A percentile compares a stretch with the other conserved stretches of the same genome.
Evolutionary conservation across 2,113 vertebrate genomes (phyloP).

Genomic region (Phalacrocorax pelagicus): DNA sequence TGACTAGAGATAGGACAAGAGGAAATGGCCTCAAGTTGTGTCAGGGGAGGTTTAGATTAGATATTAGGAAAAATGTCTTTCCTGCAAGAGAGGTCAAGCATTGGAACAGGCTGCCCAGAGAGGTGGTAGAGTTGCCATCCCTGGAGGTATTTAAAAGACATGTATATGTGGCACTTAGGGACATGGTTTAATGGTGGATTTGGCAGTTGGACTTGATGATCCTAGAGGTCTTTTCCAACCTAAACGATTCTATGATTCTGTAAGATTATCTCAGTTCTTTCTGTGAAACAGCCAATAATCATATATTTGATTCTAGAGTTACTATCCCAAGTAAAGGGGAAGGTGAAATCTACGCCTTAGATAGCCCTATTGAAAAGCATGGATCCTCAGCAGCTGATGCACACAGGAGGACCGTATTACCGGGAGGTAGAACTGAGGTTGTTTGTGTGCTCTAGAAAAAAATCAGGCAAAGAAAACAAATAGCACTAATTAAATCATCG

Average conservation of each 20-base stretch:
- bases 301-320: neutral
- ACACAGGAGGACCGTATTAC: neutral
- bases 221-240: neutral
- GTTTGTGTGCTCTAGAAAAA: neutral
- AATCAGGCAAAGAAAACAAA: neutral
- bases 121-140: too few relatives aligned
- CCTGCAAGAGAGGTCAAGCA: too few relatives aligned
- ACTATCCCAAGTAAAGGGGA: neutral
- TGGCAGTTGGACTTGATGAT: fast-evolving
- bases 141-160: too few relatives aligned
- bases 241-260: neutral
- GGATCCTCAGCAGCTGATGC: neutral
- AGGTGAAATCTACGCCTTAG: neutral
- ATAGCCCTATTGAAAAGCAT: neutral
- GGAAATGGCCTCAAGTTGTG: too few relatives aligned
- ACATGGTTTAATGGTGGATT: neutral
- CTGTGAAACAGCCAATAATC: neutral
- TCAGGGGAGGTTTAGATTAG: too few relatives aligned
- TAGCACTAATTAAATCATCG: neutral
- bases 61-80: too few relatives aligned
- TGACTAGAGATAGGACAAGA: too few relatives aligned
- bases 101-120: too few relatives aligned
- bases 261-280: neutral
- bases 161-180: too few relatives aligned
- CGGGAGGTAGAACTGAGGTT: neutral